phyloP scores from a whole-genome alignment of 2,888 invertebrate genomes.

The Pegoplata infirma region DNA sequence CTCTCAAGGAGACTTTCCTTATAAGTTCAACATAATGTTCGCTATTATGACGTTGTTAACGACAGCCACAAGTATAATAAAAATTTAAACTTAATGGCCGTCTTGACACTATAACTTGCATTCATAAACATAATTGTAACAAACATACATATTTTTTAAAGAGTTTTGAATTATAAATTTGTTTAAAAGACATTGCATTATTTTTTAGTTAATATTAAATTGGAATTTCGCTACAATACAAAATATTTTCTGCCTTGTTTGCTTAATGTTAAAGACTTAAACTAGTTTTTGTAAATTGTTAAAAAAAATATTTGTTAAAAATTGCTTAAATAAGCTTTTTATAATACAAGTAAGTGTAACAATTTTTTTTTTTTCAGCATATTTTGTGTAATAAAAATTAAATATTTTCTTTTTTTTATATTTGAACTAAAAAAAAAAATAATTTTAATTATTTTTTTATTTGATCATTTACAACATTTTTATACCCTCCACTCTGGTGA shows the following conservation, averaged over 20 bases:
- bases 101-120: no score
- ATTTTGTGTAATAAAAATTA: background rate
- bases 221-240: slow-evolving; percentile 51
- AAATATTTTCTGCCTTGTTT: slow-evolving; percentile 15
- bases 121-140: no score
- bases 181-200: slow-evolving; percentile 34
- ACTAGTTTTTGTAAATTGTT: background rate
- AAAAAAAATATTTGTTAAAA: background rate
- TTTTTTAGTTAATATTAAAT: slow-evolving; percentile 27
- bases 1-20: no score
- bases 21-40: no score
- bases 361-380: background rate
- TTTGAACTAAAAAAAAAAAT: slow-evolving; percentile 35
- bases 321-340: background rate
- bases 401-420: slow-evolving; percentile 13
- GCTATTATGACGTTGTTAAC: no score
- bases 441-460: slow-evolving; percentile 49
- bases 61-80: no score
- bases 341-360: background rate
- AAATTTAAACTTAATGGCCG: no score
- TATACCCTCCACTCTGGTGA: no score
- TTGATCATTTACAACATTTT: slow-evolving; percentile 37
- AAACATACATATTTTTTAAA: no score
- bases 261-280: background rate
- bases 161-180: no score